Evolutionary conservation across 2,888 invertebrate genomes (phyloP).

Genomic region (Clitarchus hookeri): DNA sequence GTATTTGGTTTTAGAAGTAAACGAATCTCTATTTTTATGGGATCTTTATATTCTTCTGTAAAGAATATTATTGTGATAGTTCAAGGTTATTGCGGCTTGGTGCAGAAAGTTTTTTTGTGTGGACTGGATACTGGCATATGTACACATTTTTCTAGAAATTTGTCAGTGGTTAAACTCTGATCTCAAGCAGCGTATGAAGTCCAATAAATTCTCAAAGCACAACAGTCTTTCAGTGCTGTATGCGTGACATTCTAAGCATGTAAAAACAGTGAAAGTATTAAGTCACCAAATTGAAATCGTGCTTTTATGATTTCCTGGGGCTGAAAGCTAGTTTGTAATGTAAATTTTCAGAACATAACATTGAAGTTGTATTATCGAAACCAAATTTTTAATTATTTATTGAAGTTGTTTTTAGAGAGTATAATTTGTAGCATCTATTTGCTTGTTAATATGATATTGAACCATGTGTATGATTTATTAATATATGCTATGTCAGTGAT

Average conservation of each 20-base stretch:
- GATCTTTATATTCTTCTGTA: neutral
- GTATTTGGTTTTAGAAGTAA: neutral
- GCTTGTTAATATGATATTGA: constrained; percentile 27
- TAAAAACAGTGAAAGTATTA: neutral
- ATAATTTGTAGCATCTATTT: neutral
- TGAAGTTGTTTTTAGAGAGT: neutral
- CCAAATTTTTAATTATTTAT: constrained; percentile 32
- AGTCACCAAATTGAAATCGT: neutral
- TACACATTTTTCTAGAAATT: too few species aligned
- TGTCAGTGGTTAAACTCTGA: neutral
- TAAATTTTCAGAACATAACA: neutral
- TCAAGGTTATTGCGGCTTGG: too few species aligned
- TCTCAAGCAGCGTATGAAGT: constrained; percentile 11
- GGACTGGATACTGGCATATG: too few species aligned
- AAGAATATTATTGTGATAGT: too few species aligned
- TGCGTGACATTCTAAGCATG: neutral
- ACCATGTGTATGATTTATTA: constrained; percentile 23
- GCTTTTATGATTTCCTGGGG: neutral
- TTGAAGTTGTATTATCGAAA: constrained; percentile 33
- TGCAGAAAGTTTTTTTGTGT: too few species aligned
- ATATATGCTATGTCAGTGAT: neutral
- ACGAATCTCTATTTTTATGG: neutral
- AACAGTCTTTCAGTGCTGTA: neutral
- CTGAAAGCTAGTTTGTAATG: neutral
- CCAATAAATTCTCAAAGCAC: constrained; percentile 18